Conservation (phyloP, 2,888 invertebrate species). For the Noctua pronuba region DNA sequence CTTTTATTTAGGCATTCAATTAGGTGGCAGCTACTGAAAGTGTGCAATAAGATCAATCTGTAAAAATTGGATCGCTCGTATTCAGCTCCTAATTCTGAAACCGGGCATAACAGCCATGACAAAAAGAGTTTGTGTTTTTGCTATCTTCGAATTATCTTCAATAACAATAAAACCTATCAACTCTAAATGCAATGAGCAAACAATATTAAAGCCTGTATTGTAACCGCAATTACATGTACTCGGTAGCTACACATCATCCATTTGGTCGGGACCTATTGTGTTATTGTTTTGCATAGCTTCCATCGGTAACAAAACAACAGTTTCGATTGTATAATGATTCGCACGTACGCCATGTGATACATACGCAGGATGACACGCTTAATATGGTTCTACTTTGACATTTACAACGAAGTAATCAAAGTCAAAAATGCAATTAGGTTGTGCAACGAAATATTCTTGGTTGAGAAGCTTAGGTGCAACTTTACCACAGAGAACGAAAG, state of each 20-base stretch:
- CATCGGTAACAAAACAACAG: conserved; percentile 43
- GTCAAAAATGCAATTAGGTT: not conserved
- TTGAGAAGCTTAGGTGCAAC: not conserved
- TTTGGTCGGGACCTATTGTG: conserved; percentile 34
- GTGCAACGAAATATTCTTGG: not conserved
- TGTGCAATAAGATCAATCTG: not conserved
- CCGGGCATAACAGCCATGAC: not conserved
- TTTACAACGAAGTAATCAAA: not conserved
- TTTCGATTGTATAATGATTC: conserved; percentile 26
- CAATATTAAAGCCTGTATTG: conserved; percentile 10
- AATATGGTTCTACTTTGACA: not conserved
- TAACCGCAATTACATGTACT: conserved; percentile 17
- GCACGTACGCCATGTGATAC: conserved; percentile 18
- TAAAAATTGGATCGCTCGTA: not conserved
- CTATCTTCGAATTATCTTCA: not conserved
- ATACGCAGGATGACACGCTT: not conserved
- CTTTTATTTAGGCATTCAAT: not conserved
- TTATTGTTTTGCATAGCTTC: conserved; percentile 55
- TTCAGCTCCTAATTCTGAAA: not conserved
- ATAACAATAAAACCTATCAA: conserved; percentile 9
- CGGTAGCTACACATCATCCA: not conserved
- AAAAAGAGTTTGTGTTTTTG: not conserved
- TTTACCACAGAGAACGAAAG: not conserved
- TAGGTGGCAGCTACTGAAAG: not conserved
- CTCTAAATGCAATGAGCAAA: not conserved